Evolutionary conservation across 2,797 vertebrate species (phyloP), one percentile per base, ranked within the genome.

Genomic region (Sebastes cheni): DNA sequence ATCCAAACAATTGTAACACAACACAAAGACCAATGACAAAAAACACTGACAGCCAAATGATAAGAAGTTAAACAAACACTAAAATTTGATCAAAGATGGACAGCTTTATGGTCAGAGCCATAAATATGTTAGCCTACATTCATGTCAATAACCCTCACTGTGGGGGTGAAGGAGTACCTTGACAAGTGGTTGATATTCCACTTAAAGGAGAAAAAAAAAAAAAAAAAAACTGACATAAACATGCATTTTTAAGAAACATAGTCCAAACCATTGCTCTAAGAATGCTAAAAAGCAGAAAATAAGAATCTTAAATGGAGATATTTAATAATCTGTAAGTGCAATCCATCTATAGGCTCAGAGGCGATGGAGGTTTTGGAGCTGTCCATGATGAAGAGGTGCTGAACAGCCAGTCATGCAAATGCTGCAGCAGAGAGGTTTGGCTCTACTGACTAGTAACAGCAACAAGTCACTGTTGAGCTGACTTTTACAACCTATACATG

Each of bases 11-110:
- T 94, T 94, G 87, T 88, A 93, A 95, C 92, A 96, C 96, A 96
- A 95, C 93, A 97, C 96, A 93, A 95, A 92, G 92, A 95, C 92
- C 91, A 96, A 92, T 95, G 90, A 95, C 94, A 89, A 93, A 84
- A 93, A 95, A 96, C 94, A 95, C 91, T 88, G 93, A 96, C 93
- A 93, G 88, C 91, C 93, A 95, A 95, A 94, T 92, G 88, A 94
- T 92, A 94, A 89, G 89, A 92, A 91, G 87, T 92, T 89, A 92
- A 91, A 90, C 86, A 92, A 95, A 94, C 93, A 90, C 90, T 91
- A 90, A 92, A 92, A 91, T 91, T 72, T 92, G 94, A 94, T 94
- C 90, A 94, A 92, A 91, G 88, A 91, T 95, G 89, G 92, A 94
- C 93, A 94, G 89, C 92, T 93, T 94, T 87, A 88, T 94, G 93